A percentile compares a stretch with the other conserved stretches of the same genome.
phyloP scores from a whole-genome alignment of 64 coral and sea anemone genomes.

The Pocillopora damicornis region DNA sequence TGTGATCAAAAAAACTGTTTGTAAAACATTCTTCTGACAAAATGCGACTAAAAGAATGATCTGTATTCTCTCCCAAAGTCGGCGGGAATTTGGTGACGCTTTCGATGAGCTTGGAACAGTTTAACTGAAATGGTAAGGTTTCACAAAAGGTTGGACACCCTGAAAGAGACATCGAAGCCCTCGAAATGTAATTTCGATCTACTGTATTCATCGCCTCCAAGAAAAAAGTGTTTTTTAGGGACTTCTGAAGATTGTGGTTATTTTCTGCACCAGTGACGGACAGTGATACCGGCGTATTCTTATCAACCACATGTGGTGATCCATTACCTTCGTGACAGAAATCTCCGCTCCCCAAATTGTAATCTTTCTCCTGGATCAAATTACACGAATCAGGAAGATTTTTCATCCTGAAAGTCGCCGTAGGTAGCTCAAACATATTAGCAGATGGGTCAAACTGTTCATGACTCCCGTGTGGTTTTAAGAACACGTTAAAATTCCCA shows the following conservation, averaged over 20 bases:
- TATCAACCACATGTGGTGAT: neutral
- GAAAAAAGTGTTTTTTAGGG: neutral
- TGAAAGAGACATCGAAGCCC: neutral
- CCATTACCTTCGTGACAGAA: neutral
- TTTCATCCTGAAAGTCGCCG: neutral
- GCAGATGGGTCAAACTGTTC: neutral
- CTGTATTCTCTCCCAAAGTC: neutral
- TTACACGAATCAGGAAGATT: neutral
- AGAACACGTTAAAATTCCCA: conserved; percentile 1
- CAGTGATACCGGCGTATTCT: neutral
- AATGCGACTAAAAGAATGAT: neutral
- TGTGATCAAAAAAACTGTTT: neutral
- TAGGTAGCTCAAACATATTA: neutral
- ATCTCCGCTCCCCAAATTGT: neutral
- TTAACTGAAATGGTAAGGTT: neutral
- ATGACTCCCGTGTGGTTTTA: neutral
- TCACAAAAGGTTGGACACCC: neutral
- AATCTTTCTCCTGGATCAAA: neutral
- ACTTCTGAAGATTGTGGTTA: neutral
- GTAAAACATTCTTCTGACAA: neutral
- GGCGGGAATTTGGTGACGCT: neutral
- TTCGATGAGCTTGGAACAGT: neutral
- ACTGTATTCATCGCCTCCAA: neutral
- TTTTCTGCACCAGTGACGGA: neutral
- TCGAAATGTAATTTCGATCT: neutral